Base-by-base conservation (phyloP, 2,888 invertebrate genomes). In the Petrolisthes cinctipes region DNA sequence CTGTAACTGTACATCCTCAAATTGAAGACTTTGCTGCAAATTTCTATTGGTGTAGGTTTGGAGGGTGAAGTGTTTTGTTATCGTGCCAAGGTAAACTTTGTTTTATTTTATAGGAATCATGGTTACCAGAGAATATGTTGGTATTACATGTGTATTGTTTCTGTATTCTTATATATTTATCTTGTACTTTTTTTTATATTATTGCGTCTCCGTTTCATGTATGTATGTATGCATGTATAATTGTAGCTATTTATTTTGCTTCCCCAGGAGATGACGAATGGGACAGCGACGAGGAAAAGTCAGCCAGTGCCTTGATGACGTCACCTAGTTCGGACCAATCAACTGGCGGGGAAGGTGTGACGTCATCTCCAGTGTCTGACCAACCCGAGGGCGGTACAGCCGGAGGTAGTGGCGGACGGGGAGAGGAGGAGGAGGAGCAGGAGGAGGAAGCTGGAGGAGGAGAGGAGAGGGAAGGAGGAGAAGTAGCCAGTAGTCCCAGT, bases 281-380 rank as follows among this genome's bases (percentile, higher is more conserved):
- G 87, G 87, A 88, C 80, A 88, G 84, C 75, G 84, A 88, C 80
- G 84, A 71, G 17, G 84, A 88, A 2, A 71, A 71, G n/a, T 83
- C 83, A 17, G 17, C 87, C 51, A 84, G 81, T 23, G 87, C 80
- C 61, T 81, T 88, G 80, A 82, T 88, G 81, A 88, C 87, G 73
- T 87, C 87, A 57, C 83, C 87, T 14, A 79, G 71, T 20, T 87
- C 87, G 23, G 84, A 88, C 87, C 87, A 88, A 80, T 88, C 87
- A 51, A 81, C 81, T 5, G 71, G 84, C 51, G 81, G 80, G 81
- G 87, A 88, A 51, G 83, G 87, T 68, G 81, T 80, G n/a, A 84
- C 87, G 61, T 88, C 87, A 88, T 71, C 87, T 4, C 83, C 87
- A 9, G 56, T 61, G 57, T 83, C 87, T 23, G 79, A 57, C 73